Conservation (phyloP, 2,113 vertebrate genomes). For the Solea solea region DNA sequence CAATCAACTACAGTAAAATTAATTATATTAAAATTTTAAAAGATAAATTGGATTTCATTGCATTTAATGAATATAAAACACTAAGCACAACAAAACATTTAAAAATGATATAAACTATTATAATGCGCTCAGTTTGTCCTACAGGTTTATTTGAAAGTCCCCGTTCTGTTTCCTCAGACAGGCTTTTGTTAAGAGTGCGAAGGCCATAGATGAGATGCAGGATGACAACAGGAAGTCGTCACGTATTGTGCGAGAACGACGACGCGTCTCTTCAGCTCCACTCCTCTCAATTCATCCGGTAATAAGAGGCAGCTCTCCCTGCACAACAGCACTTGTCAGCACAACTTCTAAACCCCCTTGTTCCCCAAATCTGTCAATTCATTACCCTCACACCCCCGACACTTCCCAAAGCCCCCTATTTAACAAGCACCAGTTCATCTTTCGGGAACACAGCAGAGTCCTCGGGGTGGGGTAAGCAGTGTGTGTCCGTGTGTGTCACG, state of each 20-base stretch:
- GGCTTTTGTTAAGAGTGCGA: not conserved
- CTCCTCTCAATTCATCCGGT: slow-evolving; percentile 45
- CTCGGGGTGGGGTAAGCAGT: slow-evolving; percentile 13
- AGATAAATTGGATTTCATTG: too few species aligned
- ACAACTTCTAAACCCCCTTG: slow-evolving; percentile 78
- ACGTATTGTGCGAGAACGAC: slow-evolving; percentile 38
- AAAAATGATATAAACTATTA: not conserved
- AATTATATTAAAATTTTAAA: too few species aligned
- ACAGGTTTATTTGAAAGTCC: too few species aligned
- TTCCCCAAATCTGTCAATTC: slow-evolving; percentile 68
- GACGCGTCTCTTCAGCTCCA: slow-evolving; percentile 43
- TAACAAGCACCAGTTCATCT: slow-evolving; percentile 74
- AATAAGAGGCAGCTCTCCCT: slow-evolving; percentile 60
- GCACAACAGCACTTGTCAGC: slow-evolving; percentile 68
- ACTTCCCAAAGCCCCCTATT: slow-evolving; percentile 56
- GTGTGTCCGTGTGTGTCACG: slow-evolving; percentile 33
- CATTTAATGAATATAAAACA: too few species aligned
- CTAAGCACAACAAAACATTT: not conserved
- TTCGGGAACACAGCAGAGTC: slow-evolving; percentile 52
- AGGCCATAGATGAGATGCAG: not conserved
- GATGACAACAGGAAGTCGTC: slow-evolving; percentile 26
- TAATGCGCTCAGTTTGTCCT: not conserved
- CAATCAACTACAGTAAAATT: not conserved
- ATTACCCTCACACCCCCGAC: slow-evolving; percentile 50
- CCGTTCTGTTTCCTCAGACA: not conserved